Evolutionary conservation across 2,797 vertebrate species (phyloP), one percentile per base, ranked within the genome.

Genomic region (Streptopelia turtur): DNA sequence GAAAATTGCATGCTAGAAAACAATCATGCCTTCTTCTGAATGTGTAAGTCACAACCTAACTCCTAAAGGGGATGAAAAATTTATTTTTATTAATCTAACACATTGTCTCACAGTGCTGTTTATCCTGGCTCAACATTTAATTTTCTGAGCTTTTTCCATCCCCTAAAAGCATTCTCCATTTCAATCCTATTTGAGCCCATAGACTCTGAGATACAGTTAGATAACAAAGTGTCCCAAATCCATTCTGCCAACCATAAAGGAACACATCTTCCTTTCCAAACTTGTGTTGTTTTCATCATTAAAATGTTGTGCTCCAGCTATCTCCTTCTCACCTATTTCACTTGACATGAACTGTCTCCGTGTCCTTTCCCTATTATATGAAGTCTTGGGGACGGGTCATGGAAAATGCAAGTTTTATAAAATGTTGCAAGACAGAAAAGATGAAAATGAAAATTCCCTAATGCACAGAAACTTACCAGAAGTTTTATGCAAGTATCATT

Each of bases 371-470:
- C 21, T 68, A 31, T 24, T 45, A 81, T 88, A 89, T 57, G 13
- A 78, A 88, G 17, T 41, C 35, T 56, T 86, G 17, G 20, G 56
- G 22, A 49, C 9, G 10, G 25, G 9, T 49, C 25, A 45, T 33
- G 14, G 1, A 80, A 13, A 78, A 92, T 3, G 43, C 6, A 63
- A 60, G 17, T 78, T 95, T 61, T 49, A 61, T 5, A 65, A 75
- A 52, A 52, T 33, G 25, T 33, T 87, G 41, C 33, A 65, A 83
- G 37, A 37, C 89, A 71, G 50, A 93, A 87, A 28, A 31, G 31
- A 91, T 71, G 20, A 81, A 94, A 95, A 93, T 16, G 2, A 75
- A 94, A 94, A 92, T 57, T 71, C 64, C 47, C 70, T 35, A 77
- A 69, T 31, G 59, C 25, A 80, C 17, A 69, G 74, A 49, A 68